A percentile compares a stretch with the other conserved stretches of the same genome.
Evolutionary conservation across 2,888 invertebrate species (phyloP).

Genomic region (Crocallis elinguaria): DNA sequence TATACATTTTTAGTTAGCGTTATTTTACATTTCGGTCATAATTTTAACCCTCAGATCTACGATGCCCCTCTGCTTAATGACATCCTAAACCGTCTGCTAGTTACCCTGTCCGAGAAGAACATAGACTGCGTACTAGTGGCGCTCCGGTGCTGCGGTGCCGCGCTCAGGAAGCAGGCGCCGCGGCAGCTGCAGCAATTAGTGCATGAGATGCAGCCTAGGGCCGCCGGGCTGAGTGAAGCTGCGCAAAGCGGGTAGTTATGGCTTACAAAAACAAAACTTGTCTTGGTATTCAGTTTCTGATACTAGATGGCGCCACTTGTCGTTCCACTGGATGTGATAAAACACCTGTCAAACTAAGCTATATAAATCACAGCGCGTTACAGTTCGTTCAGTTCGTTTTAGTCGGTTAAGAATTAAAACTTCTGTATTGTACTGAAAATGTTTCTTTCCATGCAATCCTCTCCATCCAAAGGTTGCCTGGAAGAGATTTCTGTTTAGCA

Average conservation of each 20-base stretch:
- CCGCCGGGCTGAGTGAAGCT: constrained; percentile 50
- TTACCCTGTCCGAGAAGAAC: constrained; percentile 88
- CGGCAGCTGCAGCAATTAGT: constrained; percentile 10
- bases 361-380: too few relatives aligned
- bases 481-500: too few relatives aligned
- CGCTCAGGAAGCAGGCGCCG: constrained; percentile 94
- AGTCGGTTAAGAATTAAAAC: too few relatives aligned
- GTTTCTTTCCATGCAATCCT: too few relatives aligned
- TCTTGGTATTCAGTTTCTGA: too few relatives aligned
- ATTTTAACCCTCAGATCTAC: constrained; percentile 85
- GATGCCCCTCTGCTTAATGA: constrained; percentile 92
- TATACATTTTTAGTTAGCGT: too few relatives aligned
- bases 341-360: too few relatives aligned
- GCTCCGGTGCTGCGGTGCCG: constrained; percentile 92
- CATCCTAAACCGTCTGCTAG: constrained; percentile 88
- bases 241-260: constrained; percentile 31
- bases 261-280: not conserved
- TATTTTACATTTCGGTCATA: not conserved
- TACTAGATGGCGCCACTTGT: too few relatives aligned
- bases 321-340: too few relatives aligned
- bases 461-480: too few relatives aligned
- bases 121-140: constrained; percentile 93
- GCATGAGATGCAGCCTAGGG: constrained; percentile 8
- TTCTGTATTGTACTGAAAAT: too few relatives aligned
- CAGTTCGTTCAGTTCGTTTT: too few relatives aligned